Evolutionary conservation across 2,888 invertebrate genomes (phyloP), one percentile per base, ranked within the genome.

Genomic region (Syrista parreyssii): DNA sequence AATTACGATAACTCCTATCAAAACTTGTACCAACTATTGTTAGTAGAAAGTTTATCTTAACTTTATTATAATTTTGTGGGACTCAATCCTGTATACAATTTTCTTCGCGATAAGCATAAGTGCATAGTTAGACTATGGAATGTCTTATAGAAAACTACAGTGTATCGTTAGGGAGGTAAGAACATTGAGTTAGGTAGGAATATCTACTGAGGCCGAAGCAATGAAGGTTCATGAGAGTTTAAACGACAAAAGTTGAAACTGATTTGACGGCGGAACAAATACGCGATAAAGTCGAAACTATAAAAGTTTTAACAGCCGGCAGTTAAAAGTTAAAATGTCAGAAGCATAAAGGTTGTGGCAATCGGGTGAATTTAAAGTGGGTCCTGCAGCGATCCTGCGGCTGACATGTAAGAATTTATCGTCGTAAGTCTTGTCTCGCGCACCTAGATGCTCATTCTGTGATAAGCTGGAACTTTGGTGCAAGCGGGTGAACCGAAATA

Each of bases 251-350:
- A 86, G 83, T 84, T 84, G 75, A 82, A 84, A 82, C 83, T 81
- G 82, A 85, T 84, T 83, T 79, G 82, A 86, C 80, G 83, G 79
- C 81, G 81, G 82, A 82, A 82, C 83, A 84, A 84, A 86, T 83
- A 80, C 78, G 79, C 80, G 79, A 82, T 83, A 83, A 85, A 84
- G 81, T 81, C 81, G 82, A 79, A 81, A 79, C 83, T 83, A 82
- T 82, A 84, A 85, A 86, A 85, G 84, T 86, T 85, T 86, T 82
- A 85, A 84, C 84, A 81, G 82, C 80, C 75, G 78, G 81, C 79
- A 82, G 84, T 85, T 84, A 80, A 83, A 85, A 86, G 84, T 84
- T 85, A 76, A 80, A 81, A 79, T 75, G 80, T 79, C 79, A 73
- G 78, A 68, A 73, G 74, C 77, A 76, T 78, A 76, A 79, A 79